phyloP scores from a whole-genome alignment of 1,140 invertebrate genomes.

The Zaprionus nigranus region DNA sequence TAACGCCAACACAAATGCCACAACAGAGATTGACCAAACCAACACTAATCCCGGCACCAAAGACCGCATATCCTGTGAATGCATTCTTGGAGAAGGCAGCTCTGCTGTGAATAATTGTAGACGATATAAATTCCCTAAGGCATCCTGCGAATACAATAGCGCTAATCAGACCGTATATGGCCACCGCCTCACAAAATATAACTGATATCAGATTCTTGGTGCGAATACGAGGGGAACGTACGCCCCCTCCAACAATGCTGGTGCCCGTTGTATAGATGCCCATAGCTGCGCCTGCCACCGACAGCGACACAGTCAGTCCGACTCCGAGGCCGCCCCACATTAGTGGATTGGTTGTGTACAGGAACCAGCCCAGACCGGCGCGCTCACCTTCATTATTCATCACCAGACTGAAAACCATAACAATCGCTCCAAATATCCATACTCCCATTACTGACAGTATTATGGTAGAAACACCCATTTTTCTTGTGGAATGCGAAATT shows the following conservation, averaged over 20 bases:
- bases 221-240: slow-evolving; percentile 98
- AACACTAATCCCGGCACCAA: slow-evolving; percentile 96
- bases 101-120: slow-evolving; percentile 41
- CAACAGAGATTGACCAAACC: slow-evolving; percentile 97
- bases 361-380: slow-evolving; percentile 95
- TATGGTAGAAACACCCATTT: slow-evolving; percentile 41
- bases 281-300: slow-evolving; percentile 98
- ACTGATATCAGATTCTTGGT: slow-evolving; percentile 99
- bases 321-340: slow-evolving; percentile 97
- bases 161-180: slow-evolving; percentile 98
- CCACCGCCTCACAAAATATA: slow-evolving; percentile 99
- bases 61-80: slow-evolving; percentile 95
- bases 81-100: slow-evolving; percentile 86
- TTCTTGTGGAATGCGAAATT: not conserved
- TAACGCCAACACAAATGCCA: slow-evolving; percentile 97
- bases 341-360: slow-evolving; percentile 93
- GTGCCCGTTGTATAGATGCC: slow-evolving; percentile 98
- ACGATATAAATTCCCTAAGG: slow-evolving; percentile 86
- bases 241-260: slow-evolving; percentile 98
- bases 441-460: slow-evolving; percentile 16
- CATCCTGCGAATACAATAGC: slow-evolving; percentile 97
- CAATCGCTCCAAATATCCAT: slow-evolving; percentile 75
- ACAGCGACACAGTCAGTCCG: slow-evolving; percentile 95
- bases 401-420: slow-evolving; percentile 89
- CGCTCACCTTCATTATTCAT: slow-evolving; percentile 94